phyloP scores from a whole-genome alignment of 53 echinoderm and acorn worm species.

The Crossaster papposus region DNA sequence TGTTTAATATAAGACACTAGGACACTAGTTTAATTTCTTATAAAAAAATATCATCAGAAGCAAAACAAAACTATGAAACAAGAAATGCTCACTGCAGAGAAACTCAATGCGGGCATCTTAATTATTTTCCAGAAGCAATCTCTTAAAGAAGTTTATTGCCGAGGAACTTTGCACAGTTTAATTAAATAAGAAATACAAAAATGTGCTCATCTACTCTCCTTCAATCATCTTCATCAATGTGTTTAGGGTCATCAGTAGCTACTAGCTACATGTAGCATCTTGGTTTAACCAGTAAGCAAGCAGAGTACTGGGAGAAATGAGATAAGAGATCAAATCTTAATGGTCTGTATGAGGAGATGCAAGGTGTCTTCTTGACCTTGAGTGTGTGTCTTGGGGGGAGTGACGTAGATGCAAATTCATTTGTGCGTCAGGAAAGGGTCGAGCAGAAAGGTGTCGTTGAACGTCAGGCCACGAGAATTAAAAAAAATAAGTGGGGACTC shows the following conservation, averaged over 20 bases:
- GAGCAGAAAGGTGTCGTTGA: constrained; percentile 20
- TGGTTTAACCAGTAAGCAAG: not conserved
- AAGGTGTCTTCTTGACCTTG: constrained; percentile 47
- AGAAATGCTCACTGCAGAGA: not conserved
- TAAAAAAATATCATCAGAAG: not conserved
- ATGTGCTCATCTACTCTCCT: not conserved
- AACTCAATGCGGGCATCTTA: not conserved
- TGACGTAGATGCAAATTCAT: constrained; percentile 55
- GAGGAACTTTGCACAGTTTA: not conserved
- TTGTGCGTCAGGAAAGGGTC: constrained; percentile 27
- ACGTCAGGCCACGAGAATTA: not conserved
- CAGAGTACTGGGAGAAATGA: not conserved
- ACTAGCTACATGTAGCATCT: too few species aligned
- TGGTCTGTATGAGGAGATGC: not conserved
- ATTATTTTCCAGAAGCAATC: not conserved
- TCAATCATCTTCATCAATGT: too few species aligned
- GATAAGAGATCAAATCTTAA: constrained; percentile 17
- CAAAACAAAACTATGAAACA: not conserved
- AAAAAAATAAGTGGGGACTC: not conserved
- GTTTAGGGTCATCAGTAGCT: constrained; percentile 7
- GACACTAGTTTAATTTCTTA: not conserved
- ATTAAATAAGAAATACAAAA: not conserved
- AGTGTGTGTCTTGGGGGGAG: not conserved
- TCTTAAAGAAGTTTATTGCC: not conserved
- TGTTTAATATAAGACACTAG: too few species aligned